Base-by-base conservation (phyloP, 2,797 vertebrate species). In the Enteromius trimaculatus region DNA sequence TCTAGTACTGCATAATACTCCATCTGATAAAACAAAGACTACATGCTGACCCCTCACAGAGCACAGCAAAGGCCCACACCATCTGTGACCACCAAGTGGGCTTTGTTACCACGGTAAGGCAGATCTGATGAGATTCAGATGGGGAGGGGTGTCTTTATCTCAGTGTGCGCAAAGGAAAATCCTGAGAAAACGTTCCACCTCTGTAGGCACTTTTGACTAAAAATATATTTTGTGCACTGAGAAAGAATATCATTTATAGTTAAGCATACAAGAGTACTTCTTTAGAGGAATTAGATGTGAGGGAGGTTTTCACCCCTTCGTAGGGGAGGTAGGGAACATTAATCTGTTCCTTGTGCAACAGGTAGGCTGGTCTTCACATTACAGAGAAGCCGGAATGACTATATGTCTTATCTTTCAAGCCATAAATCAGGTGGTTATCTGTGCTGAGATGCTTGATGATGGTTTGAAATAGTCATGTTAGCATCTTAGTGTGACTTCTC, bases 11-110 rank as follows among this genome's bases (percentile, higher is more conserved):
- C 34, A 31, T 75, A 68, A 82, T 37, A 34, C 66, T 64, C 39
- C 66, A 82, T 80, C 62, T 71, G 83, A 69, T 81, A 80, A 87
- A 88, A 89, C 86, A 89, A 88, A 84, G 84, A 49, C 53, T 82
- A 23, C 71, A 66, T 49, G 47, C 80, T 86, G 82, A 85, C 84
- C 71, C 39, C 71, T 84, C 72, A 85, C 77, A 64, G 39, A 82
- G 68, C 72, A 29, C 77, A 74, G 71, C 65, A 81, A 79, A 58
- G 66, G 87, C 77, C 85, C 23, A 66, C 87, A 87, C 83, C 84
- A 89, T 89, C 86, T 80, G 86, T 85, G 86, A 81, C 81, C 51
- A 64, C 78, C 81, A 42, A 77, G 71, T 72, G 68, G 71, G 77
- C 83, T 88, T 89, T 87, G 81, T 86, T 84, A 81, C 76, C 29